Percentiles rank a stretch among this genome's conserved stretches.
These are phyloP conservation scores for Sminthurinus aureus DNA, from an alignment of 2,888 invertebrate genomes.

Conservation along the genomic window DNA sequence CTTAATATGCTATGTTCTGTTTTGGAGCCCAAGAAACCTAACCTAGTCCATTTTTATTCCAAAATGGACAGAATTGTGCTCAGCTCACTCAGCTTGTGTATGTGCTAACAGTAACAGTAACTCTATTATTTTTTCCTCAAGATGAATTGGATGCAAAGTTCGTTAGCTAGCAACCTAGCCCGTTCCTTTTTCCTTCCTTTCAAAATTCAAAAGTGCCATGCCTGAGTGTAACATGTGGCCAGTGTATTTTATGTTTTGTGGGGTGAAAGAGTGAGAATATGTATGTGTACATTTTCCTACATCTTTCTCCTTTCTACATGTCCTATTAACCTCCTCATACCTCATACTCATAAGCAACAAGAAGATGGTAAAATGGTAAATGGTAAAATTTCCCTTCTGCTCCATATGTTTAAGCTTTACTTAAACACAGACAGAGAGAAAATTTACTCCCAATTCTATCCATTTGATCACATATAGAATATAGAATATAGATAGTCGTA, in stretches of 20 bases:
- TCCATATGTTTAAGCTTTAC: conserved; percentile 17
- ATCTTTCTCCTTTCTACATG: conserved; percentile 15
- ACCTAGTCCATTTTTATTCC: conserved; percentile 37
- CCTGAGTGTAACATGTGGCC: conserved; percentile 36
- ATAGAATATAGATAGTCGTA: not conserved
- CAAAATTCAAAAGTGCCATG: not conserved
- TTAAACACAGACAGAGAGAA: conserved; percentile 1
- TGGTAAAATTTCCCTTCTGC: conserved; percentile 1
- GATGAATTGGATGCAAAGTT: conserved; percentile 22
- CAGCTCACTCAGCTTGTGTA: conserved; percentile 4
- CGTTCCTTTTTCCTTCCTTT: too few relatives aligned
- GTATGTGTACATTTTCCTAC: conserved; percentile 21
- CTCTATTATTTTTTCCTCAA: conserved; percentile 28
- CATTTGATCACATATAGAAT: not conserved
- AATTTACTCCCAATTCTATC: not conserved
- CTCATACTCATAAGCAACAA: too few relatives aligned
- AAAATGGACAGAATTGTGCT: conserved; percentile 8
- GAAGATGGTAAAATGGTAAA: not conserved
- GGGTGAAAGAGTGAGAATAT: conserved; percentile 11
- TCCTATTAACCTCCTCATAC: not conserved
- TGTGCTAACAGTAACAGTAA: conserved; percentile 21
- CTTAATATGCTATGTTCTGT: too few relatives aligned
- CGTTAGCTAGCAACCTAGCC: not conserved
- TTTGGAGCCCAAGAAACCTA: too few relatives aligned
- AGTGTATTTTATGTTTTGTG: conserved; percentile 32